Conservation (phyloP, 2,113 vertebrate genomes). For the Trogon surrucura region DNA sequence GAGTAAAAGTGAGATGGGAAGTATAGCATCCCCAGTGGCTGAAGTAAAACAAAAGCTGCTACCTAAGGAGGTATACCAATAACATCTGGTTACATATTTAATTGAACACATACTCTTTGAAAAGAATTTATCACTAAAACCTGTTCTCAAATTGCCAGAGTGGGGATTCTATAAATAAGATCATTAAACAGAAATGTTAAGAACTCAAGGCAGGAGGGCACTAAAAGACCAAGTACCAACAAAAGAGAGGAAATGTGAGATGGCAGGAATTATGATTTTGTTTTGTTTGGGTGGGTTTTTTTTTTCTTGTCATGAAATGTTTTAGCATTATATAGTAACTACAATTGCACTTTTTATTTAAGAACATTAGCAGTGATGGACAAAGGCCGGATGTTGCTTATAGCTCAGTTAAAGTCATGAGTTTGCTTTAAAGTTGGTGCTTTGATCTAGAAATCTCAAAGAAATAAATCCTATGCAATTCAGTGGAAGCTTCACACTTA, state of each 20-base stretch:
- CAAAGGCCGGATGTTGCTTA: background rate
- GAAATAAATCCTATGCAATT: background rate
- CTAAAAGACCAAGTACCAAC: background rate
- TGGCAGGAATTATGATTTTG: background rate
- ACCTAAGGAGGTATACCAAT: background rate
- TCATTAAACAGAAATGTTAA: conserved; percentile 21
- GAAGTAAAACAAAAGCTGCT: conserved; percentile 37
- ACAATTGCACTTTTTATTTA: background rate
- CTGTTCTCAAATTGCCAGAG: background rate
- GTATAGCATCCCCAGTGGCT: background rate
- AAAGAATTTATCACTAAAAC: conserved; percentile 46
- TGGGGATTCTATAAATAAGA: conserved; percentile 28
- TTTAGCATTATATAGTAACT: background rate
- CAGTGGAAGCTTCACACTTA: background rate
- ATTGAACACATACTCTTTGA: background rate
- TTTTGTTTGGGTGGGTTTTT: background rate
- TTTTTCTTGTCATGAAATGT: background rate
- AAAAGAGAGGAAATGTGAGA: background rate
- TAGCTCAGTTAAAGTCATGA: background rate
- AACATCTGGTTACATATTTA: conserved; percentile 34
- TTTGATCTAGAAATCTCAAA: background rate
- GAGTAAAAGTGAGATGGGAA: background rate
- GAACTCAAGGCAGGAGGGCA: background rate
- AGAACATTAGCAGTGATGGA: background rate
- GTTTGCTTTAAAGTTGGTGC: background rate